Evolutionary conservation across 2,888 invertebrate species (phyloP).

Genomic region (Acleris sparsana): DNA sequence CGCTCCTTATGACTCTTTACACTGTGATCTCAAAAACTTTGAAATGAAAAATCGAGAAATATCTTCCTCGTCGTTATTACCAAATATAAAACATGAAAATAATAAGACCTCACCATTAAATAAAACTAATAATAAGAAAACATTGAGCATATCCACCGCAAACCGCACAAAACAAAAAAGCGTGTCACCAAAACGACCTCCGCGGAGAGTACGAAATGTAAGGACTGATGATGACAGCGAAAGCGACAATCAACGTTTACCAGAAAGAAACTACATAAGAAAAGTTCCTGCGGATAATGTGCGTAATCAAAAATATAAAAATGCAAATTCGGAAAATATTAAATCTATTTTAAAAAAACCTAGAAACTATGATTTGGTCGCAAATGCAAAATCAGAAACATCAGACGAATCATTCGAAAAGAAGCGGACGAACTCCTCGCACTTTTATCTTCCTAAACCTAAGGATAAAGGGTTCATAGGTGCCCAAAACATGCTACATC

Average conservation of each 20-base stretch:
- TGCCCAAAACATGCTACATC: conserved; percentile 70
- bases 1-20: conserved; percentile 75
- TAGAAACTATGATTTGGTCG: conserved; percentile 65
- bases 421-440: conserved; percentile 72
- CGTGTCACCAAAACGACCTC: conserved; percentile 85
- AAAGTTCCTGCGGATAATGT: conserved; percentile 56
- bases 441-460: conserved; percentile 86
- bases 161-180: conserved; percentile 75
- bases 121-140: conserved; percentile 69
- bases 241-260: conserved; percentile 73
- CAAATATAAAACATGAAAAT: conserved; percentile 75
- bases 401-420: conserved; percentile 61
- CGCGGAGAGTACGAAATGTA: conserved; percentile 79
- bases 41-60: conserved; percentile 65
- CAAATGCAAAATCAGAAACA: conserved; percentile 57
- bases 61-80: conserved; percentile 64
- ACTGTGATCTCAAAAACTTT: conserved; percentile 77
- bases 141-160: conserved; percentile 55
- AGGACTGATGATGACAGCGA: conserved; percentile 79
- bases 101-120: conserved; percentile 64
- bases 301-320: conserved; percentile 63
- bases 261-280: conserved; percentile 61
- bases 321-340: conserved; percentile 71
- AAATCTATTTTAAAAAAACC: conserved; percentile 86
- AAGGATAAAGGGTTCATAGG: conserved; percentile 63